Evolutionary conservation across 2,888 invertebrate species (phyloP), one percentile per base, ranked within the genome.

Genomic region (Agonopterix heracliana): DNA sequence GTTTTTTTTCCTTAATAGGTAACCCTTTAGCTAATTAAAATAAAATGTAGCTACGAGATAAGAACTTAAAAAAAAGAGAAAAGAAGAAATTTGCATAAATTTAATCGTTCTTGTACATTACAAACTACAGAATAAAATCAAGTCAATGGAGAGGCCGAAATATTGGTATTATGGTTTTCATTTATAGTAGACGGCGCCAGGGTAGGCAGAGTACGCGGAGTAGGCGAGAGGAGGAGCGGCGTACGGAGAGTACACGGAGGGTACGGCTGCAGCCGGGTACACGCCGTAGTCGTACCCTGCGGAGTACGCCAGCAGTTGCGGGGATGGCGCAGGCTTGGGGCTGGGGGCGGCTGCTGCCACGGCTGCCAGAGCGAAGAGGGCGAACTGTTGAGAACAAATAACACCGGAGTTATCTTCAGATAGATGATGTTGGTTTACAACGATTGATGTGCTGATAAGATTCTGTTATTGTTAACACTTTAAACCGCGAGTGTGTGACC

Each of bases 351-450:
- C 90, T 51, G 84, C 68, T 35, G 88, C 89, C 54, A 86, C 74
- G 34, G 87, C 90, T 68, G 90, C 53, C 51, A 90, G 57, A 57
- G 89, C 90, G 63, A 88, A 80, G 50, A 90, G 64, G 43, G 86
- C 75, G 58, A 90, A 66, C 91, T 90, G 68, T 9, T 5, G 41
- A 17, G n/a, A 13, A 1, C 10, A 38, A 10, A 38, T 11, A 38
- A 26, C 26, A 26, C 3, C 26, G 2, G 17, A 17, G 26, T 26
- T 26, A 26, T 26, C 26, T 26, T 26, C 1, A 5, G 26, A 5
- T 26, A 26, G 1, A 2, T 26, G 7, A 1, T 26, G 26, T 26
- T 26, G 26, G 26, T 26, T 26, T 26, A 26, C 26, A 7, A 26
- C 3, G 7, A 26, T 26, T 26, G 26, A 26, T 7, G 2, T 26